A percentile compares a stretch with the other conserved stretches of the same genome.
Conservation (phyloP, 1,140 invertebrate species). For the Chymomyza costata region DNA sequence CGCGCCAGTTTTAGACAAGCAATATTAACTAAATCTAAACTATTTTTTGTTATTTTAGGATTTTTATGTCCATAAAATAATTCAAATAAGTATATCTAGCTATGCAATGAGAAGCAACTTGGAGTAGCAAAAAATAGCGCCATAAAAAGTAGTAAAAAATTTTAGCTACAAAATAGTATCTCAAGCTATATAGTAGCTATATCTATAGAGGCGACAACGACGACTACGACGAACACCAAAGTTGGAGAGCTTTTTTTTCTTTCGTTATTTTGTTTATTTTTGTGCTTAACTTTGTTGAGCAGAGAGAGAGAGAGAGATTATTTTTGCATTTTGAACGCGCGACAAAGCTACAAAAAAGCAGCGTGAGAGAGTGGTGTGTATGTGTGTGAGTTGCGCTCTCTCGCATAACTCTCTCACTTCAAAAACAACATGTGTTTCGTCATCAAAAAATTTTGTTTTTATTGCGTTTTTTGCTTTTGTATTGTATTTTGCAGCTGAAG, state of each 20-base stretch:
- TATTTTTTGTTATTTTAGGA: too few relatives aligned
- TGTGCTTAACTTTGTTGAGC: slow-evolving; percentile 55
- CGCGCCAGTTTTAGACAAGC: too few relatives aligned
- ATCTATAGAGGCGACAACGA: slow-evolving; percentile 48
- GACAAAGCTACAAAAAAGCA: slow-evolving; percentile 60
- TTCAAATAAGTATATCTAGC: too few relatives aligned
- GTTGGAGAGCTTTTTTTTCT: slow-evolving; percentile 50
- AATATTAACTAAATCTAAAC: too few relatives aligned
- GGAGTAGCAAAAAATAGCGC: slow-evolving; percentile 38
- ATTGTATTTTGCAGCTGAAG: not conserved
- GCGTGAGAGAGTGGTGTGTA: slow-evolving; percentile 1
- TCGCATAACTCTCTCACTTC: slow-evolving; percentile 22
- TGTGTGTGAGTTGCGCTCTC: slow-evolving; percentile 4
- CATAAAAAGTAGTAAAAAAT: slow-evolving; percentile 46
- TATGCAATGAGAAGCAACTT: too few relatives aligned
- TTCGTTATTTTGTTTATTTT: slow-evolving; percentile 48
- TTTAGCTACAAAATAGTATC: slow-evolving; percentile 39
- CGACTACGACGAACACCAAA: slow-evolving; percentile 8
- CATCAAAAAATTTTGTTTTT: slow-evolving; percentile 54
- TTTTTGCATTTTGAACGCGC: slow-evolving; percentile 13
- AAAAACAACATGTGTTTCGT: slow-evolving; percentile 72
- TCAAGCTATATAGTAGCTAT: slow-evolving; percentile 17
- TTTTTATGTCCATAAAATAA: too few relatives aligned
- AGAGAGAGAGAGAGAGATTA: slow-evolving; percentile 10
- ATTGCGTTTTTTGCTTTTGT: slow-evolving; percentile 18